Base-by-base conservation (phyloP, 2,888 invertebrate species). In the Heliconius cydno region DNA sequence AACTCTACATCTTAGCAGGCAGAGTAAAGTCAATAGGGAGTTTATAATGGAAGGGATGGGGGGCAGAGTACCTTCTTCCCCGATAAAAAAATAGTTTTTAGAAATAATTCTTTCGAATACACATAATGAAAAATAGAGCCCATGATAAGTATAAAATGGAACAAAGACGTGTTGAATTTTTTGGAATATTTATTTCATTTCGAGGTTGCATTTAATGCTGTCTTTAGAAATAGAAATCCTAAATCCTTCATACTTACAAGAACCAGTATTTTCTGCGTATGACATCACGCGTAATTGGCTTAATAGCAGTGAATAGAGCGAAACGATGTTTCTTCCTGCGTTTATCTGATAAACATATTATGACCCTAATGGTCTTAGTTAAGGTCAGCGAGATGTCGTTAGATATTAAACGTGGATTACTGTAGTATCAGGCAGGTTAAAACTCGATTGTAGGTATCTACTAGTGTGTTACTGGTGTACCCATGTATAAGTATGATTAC, bases 251-350 rank as follows among this genome's bases (percentile, higher is more conserved):
- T n/a, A 30, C 57, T 15, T 57, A 57, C 46, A 4, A 73, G 30
- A 73, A 57, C 19, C 68, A 34, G n/a, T 75, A 66, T 63, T 66
- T 60, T 46, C 52, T 77, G 41, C 30, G 28, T 67, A 57, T 83
- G 81, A 82, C 79, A 63, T 81, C 81, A 81, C 76, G 52, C 38
- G 70, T 75, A 52, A 76, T 67, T 75, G 76, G n/a, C 75, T 34
- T 67, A 72, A 81, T 41, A 63, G 72, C 70, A 72, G 73, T 63
- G 34, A 70, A 41, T 57, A 77, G 80, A 77, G 74, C 79, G 12
- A 84, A 82, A 81, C 79, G 73, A 38, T 75, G 79, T 72, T 68
- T 84, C 87, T 89, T 91, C 92, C 91, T 90, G 90, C 84, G 81
- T 87, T 90, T 89, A 88, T 84, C 86, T 86, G 84, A 84, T 86